Conservation (phyloP, 2,888 invertebrate species). For the Agonum fuliginosum region DNA sequence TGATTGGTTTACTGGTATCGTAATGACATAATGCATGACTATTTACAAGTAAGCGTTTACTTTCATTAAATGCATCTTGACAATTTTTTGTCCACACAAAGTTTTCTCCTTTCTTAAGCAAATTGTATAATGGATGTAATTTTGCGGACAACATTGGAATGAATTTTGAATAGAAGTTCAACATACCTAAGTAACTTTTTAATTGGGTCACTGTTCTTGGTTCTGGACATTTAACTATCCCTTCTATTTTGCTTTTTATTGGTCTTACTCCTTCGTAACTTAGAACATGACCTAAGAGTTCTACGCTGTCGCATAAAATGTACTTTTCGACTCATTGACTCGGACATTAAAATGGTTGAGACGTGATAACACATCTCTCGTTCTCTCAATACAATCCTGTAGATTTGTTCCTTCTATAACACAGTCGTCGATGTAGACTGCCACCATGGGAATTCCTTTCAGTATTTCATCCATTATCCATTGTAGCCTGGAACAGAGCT, state of each 20-base stretch:
- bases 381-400: background rate
- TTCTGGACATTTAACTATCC: slow-evolving; percentile 43
- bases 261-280: slow-evolving; percentile 33
- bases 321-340: slow-evolving; percentile 49
- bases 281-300: slow-evolving; percentile 50
- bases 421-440: too few species aligned
- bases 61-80: slow-evolving; percentile 39
- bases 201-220: slow-evolving; percentile 42
- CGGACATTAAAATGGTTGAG: slow-evolving; percentile 33
- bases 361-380: background rate
- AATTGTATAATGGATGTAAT: slow-evolving; percentile 60
- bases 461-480: slow-evolving; percentile 57
- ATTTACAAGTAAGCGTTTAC: slow-evolving; percentile 60
- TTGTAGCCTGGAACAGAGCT: slow-evolving; percentile 62
- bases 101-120: slow-evolving; percentile 56
- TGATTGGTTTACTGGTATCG: slow-evolving; percentile 61
- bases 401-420: background rate
- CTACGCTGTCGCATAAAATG: slow-evolving; percentile 32
- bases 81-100: slow-evolving; percentile 61
- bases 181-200: slow-evolving; percentile 56
- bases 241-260: slow-evolving; percentile 47
- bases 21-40: slow-evolving; percentile 63
- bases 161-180: slow-evolving; percentile 61
- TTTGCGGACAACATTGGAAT: slow-evolving; percentile 59
- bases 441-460: slow-evolving; percentile 47